phyloP scores from a whole-genome alignment of 1,140 invertebrate species.

The Akabosia matsudoensis region DNA sequence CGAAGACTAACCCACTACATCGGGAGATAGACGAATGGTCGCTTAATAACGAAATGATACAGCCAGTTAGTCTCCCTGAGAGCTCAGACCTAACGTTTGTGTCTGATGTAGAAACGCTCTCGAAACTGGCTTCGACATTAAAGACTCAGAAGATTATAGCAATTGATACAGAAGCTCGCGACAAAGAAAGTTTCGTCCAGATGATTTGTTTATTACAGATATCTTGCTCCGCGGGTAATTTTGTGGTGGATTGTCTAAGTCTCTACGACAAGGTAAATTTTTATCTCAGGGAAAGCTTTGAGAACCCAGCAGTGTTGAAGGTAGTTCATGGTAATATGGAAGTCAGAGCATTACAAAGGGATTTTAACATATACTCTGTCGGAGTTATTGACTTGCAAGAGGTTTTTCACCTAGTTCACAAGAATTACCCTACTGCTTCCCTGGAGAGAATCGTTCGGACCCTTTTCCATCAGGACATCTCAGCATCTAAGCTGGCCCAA shows the following conservation, averaged over 20 bases:
- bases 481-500: background rate
- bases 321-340: background rate
- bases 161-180: background rate
- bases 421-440: background rate
- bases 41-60: too few relatives aligned
- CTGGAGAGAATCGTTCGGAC: background rate
- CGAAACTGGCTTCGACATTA: background rate
- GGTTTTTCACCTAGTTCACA: background rate
- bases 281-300: background rate
- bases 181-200: background rate
- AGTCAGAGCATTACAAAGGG: background rate
- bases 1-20: too few relatives aligned
- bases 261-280: background rate
- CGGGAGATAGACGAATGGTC: too few relatives aligned
- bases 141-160: background rate
- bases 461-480: background rate
- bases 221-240: background rate
- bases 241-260: background rate
- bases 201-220: background rate
- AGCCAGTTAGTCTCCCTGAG: background rate
- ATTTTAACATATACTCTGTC: background rate
- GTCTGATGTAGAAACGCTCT: background rate
- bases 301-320: background rate
- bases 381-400: background rate
- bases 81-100: background rate